Evolutionary conservation across 2,113 vertebrate species (phyloP).

Genomic region (Prochilodus magdalenae): DNA sequence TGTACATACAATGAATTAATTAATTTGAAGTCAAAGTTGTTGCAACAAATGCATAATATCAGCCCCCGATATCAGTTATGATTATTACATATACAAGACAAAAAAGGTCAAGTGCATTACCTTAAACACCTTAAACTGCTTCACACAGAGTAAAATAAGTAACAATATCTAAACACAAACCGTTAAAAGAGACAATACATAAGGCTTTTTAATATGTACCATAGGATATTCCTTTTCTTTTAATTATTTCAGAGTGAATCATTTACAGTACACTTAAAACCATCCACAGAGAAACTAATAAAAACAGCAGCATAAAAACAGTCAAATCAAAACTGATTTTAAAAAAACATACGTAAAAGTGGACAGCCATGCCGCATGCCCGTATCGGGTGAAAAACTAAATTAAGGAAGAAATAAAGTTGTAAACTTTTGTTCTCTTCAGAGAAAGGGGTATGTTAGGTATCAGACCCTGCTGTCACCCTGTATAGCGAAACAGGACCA

Average conservation of each 20-base stretch:
- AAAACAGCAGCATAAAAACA: conserved; percentile 67
- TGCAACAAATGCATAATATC: too few species aligned
- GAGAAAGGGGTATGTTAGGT: background rate
- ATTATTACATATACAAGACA: background rate
- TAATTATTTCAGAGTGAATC: conserved; percentile 68
- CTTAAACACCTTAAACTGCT: too few species aligned
- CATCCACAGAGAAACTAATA: conserved; percentile 62
- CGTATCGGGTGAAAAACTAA: conserved; percentile 44
- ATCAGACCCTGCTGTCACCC: background rate
- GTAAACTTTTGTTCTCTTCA: conserved; percentile 1
- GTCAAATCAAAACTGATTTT: conserved; percentile 65
- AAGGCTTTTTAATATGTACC: conserved; percentile 49
- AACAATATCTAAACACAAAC: background rate
- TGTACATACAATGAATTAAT: too few species aligned
- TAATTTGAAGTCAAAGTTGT: too few species aligned
- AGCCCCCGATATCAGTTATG: too few species aligned
- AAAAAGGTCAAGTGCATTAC: too few species aligned
- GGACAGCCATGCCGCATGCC: conserved; percentile 50
- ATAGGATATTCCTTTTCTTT: conserved; percentile 62
- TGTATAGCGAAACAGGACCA: background rate
- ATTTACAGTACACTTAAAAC: conserved; percentile 62
- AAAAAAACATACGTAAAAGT: conserved; percentile 62
- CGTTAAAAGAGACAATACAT: background rate
- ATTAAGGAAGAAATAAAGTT: conserved; percentile 65
- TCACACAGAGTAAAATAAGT: background rate